Evolutionary conservation across 1,140 invertebrate species (phyloP).

Genomic region (Nixonia krombeini): DNA sequence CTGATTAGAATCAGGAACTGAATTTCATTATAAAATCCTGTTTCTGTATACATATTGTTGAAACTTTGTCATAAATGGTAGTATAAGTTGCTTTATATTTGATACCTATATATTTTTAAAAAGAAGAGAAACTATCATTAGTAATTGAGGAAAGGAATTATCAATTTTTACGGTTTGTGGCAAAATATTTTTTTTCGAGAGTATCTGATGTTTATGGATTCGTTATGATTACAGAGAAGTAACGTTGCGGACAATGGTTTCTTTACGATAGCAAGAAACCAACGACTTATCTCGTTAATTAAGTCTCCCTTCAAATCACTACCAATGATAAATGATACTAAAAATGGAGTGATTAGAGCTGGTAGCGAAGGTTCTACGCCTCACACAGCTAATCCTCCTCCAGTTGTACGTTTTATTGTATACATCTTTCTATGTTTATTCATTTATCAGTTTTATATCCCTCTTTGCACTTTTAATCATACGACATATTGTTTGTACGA

Average conservation of each 20-base stretch:
- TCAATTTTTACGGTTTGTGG: no score
- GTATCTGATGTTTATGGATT: no score
- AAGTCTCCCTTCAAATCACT: conserved; percentile 68
- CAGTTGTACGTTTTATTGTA: conserved; percentile 62
- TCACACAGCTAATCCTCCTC: conserved; percentile 53
- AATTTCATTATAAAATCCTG: no score
- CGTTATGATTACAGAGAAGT: conserved; percentile 60
- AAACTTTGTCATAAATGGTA: no score
- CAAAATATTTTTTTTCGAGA: no score
- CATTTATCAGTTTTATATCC: not conserved
- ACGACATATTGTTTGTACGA: no score
- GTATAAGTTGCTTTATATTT: no score
- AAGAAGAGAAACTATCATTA: no score
- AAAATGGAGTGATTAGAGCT: conserved; percentile 64
- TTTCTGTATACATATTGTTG: no score
- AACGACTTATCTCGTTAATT: conserved; percentile 63
- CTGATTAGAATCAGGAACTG: no score
- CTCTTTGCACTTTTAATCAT: not conserved
- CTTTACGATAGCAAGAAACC: conserved; percentile 66
- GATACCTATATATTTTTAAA: no score
- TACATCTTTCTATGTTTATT: conserved; percentile 36
- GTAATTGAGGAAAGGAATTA: no score
- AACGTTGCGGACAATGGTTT: conserved; percentile 63
- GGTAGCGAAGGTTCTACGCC: conserved; percentile 62
- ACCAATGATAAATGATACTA: conserved; percentile 60